Percentiles rank a stretch among this genome's conserved stretches.
Evolutionary conservation across 2,113 vertebrate genomes (phyloP).

Genomic region (Polyodon spathula): DNA sequence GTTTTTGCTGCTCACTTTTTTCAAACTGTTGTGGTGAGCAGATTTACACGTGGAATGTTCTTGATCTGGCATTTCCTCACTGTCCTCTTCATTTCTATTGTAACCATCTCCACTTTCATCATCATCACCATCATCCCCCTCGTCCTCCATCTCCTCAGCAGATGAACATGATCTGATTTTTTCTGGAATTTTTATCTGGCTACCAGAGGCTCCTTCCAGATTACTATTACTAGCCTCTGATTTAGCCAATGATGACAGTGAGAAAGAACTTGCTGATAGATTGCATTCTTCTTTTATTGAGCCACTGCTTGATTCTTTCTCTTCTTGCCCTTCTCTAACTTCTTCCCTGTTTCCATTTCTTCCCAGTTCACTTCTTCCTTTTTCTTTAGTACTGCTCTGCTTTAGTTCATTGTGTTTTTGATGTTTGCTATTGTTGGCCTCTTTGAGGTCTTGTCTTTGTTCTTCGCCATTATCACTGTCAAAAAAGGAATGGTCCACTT

Average conservation of each 20-base stretch:
- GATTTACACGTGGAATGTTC: constrained; percentile 38
- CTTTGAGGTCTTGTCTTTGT: constrained; percentile 27
- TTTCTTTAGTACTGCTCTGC: constrained; percentile 20
- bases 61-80: constrained; percentile 51
- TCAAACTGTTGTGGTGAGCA: constrained; percentile 43
- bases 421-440: constrained; percentile 15
- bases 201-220: constrained; percentile 31
- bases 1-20: constrained; percentile 48
- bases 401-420: constrained; percentile 29
- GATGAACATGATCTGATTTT: constrained; percentile 41
- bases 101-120: constrained; percentile 42
- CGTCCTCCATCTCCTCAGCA: constrained; percentile 43
- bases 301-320: constrained; percentile 2
- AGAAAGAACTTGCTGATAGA: constrained; percentile 12
- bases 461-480: constrained; percentile 65
- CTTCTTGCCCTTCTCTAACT: constrained; percentile 21
- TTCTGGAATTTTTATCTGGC: constrained; percentile 27
- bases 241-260: constrained; percentile 15
- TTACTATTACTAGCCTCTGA: constrained; percentile 26
- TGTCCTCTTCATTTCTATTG: constrained; percentile 61
- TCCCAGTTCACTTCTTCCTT: constrained; percentile 24
- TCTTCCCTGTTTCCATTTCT: constrained; percentile 17
- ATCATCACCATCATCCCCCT: constrained; percentile 28
- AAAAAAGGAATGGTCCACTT: constrained; percentile 92
- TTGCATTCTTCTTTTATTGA: constrained; percentile 12